Base-by-base conservation (phyloP, 2,888 invertebrate species). In the Tipula vernalis region DNA sequence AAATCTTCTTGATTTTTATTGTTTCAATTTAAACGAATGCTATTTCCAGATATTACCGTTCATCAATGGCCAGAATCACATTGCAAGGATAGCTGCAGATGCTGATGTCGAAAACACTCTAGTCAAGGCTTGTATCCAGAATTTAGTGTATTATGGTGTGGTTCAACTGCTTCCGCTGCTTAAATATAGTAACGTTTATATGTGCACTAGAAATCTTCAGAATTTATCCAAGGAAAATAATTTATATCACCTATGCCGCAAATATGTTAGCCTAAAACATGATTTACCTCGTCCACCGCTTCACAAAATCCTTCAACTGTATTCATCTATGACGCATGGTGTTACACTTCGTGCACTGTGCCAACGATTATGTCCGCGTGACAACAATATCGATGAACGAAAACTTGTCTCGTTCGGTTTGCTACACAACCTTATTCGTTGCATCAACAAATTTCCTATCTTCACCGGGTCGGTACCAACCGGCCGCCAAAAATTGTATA, bases 51-150 rank as follows among this genome's bases (percentile, higher is more conserved):
- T 96, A 44, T 91, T 97, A 39, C 97, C 97, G 0, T 96, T 96
- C 89, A 97, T 99, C 86, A 96, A 98, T 91, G 98, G 98, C 0
- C 96, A 96, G 89, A 97, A 98, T 91, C 98, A 98, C 91, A 95
- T 98, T 4, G 95, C 96, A 0, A 95, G 96, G 89, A 98, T 99
- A 88, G 96, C 98, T 0, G 94, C 95, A 0, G 95, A 97, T 89
- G 96, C 98, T 0, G 97, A 98, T 89, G 98, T 99, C 0, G 98
- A 98, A 90, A 96, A 96, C 88, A 97, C 97, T 90, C 93, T 98
- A 44, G 98, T 98, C 0, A 98, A 98, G 91, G 96, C 97, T 0
- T 98, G 98, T 91, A 95, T 98, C 87, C 98, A 98, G 91, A 98
- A 98, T 92, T 93, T 98, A 88, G 94, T 96, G 88, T 98, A 95